Evolutionary conservation across 2,797 vertebrate genomes (phyloP).

Genomic region (Pseudochromis fuscus): DNA sequence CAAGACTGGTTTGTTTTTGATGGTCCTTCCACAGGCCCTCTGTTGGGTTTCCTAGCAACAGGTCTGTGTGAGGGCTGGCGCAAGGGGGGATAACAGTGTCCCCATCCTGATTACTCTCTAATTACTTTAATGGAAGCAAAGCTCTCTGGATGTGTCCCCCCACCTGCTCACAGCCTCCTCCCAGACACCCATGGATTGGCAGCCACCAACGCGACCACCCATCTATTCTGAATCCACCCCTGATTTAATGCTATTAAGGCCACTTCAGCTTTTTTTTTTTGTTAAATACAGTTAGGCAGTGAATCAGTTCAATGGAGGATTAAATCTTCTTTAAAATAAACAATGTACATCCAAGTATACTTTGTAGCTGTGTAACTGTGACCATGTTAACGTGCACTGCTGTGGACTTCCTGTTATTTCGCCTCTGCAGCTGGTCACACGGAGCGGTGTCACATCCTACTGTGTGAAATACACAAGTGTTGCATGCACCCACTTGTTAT

Average conservation of each 20-base stretch:
- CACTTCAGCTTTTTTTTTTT: conserved; percentile 11
- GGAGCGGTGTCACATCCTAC: background rate
- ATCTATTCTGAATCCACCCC: conserved; percentile 17
- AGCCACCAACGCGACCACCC: conserved; percentile 35
- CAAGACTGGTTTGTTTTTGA: conserved; percentile 57
- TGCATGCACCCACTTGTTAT: background rate
- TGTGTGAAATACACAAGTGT: conserved; percentile 2
- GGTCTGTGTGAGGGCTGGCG: conserved; percentile 60
- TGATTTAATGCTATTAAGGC: conserved; percentile 20
- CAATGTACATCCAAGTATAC: background rate
- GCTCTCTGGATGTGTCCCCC: conserved; percentile 41
- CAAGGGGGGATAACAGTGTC: conserved; percentile 34
- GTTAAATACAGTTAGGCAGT: conserved; percentile 3
- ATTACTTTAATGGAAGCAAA: conserved; percentile 72
- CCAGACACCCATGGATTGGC: conserved; percentile 37
- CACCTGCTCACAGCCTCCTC: conserved; percentile 22
- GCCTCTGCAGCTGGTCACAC: background rate
- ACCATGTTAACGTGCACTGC: conserved; percentile 8
- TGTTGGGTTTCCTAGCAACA: conserved; percentile 81
- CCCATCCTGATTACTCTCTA: conserved; percentile 69
- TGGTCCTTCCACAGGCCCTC: conserved; percentile 50
- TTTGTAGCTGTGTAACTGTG: background rate
- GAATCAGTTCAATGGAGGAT: background rate
- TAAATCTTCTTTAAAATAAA: conserved; percentile 1
- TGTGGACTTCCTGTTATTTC: background rate